Conservation (phyloP, 2,113 vertebrate species). For the Pithys albifrons region DNA sequence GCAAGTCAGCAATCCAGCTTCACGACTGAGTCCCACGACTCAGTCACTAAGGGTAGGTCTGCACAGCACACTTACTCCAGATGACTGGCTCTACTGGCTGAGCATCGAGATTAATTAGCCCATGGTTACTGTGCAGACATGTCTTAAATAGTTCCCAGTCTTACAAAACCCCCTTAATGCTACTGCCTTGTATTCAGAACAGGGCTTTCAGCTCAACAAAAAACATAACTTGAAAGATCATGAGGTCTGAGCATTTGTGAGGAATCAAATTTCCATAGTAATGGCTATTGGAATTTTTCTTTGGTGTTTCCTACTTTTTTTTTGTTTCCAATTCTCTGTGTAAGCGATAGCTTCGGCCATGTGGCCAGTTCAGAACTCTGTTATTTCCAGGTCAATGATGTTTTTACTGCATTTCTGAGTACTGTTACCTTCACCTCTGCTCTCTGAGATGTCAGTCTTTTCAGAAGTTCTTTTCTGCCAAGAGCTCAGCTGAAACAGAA, state of each 20-base stretch:
- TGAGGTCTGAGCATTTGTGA: not conserved
- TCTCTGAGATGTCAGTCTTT: not conserved
- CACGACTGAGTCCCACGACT: not conserved
- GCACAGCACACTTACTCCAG: not conserved
- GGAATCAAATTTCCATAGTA: not conserved
- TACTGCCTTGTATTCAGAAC: not conserved
- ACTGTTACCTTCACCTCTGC: not conserved
- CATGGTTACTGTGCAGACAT: not conserved
- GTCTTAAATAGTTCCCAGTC: not conserved
- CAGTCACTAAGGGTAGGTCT: not conserved
- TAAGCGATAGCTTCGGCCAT: not conserved
- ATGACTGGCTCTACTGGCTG: not conserved
- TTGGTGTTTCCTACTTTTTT: not conserved
- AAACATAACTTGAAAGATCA: not conserved
- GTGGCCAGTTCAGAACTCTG: not conserved
- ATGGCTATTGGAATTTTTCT: not conserved
- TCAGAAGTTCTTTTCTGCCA: not conserved
- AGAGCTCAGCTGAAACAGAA: not conserved
- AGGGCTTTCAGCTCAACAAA: not conserved
- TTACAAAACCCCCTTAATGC: not conserved
- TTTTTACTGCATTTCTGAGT: not conserved
- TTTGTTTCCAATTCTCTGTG: not conserved
- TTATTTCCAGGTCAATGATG: not conserved
- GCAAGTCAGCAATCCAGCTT: not conserved
- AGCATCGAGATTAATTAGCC: not conserved